These are phyloP conservation scores for Scaptomyza montana DNA, from an alignment of 1,140 invertebrate species.

Conservation along the genomic window DNA sequence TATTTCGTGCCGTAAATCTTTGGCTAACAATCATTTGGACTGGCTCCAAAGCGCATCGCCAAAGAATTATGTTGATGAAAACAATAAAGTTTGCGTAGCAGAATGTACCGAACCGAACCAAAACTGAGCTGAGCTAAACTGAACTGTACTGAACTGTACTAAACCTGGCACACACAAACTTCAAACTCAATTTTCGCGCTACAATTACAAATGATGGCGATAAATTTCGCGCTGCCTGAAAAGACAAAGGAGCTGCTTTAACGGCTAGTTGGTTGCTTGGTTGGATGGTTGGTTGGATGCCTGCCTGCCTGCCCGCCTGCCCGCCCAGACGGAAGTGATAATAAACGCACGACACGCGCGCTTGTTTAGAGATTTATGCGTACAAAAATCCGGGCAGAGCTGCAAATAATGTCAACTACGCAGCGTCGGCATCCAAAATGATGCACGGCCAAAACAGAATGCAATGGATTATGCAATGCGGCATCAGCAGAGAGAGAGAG, in stretches of 20 bases:
- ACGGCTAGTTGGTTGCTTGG: slow-evolving; percentile 49
- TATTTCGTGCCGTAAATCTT: slow-evolving; percentile 63
- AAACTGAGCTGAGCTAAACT: slow-evolving; percentile 4
- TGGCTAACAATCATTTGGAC: slow-evolving; percentile 73
- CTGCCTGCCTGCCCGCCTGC: slow-evolving; percentile 47
- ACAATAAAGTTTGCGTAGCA: slow-evolving; percentile 58
- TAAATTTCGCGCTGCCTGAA: slow-evolving; percentile 63
- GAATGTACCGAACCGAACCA: slow-evolving; percentile 11
- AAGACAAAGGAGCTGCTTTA: slow-evolving; percentile 65
- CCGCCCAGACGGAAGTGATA: slow-evolving; percentile 70
- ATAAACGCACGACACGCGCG: slow-evolving; percentile 78
- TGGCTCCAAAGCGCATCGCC: slow-evolving; percentile 65
- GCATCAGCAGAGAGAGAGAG: slow-evolving; percentile 24
- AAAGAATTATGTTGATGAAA: slow-evolving; percentile 78
- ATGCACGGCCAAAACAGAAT: slow-evolving; percentile 56
- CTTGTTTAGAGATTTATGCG: slow-evolving; percentile 81
- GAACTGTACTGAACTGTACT: neutral
- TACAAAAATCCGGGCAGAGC: slow-evolving; percentile 63
- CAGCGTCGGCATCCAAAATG: slow-evolving; percentile 61
- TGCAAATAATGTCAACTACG: slow-evolving; percentile 73
- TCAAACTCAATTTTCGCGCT: slow-evolving; percentile 81
- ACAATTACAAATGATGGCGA: slow-evolving; percentile 80
- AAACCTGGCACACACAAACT: slow-evolving; percentile 46
- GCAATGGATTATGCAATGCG: slow-evolving; percentile 71
- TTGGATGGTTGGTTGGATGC: slow-evolving; percentile 32